Conservation (phyloP, 2,797 vertebrate species). For the Poecilia velifera region DNA sequence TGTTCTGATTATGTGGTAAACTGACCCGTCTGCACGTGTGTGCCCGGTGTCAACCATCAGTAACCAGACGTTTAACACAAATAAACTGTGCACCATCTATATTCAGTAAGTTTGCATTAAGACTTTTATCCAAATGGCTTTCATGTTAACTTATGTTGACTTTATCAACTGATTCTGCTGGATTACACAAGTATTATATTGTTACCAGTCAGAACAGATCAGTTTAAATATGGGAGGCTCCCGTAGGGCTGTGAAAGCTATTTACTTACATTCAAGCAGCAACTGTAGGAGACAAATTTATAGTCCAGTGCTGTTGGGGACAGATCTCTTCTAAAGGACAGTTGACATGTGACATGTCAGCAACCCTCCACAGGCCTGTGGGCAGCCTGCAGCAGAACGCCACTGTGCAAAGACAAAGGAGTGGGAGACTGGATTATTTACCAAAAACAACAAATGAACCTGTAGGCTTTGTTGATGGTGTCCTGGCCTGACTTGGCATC, state of each 20-base stretch:
- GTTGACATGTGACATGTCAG: constrained; percentile 12
- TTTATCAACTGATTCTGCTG: background rate
- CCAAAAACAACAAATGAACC: constrained; percentile 2
- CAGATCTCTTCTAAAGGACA: constrained; percentile 7
- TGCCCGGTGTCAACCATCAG: too few relatives aligned
- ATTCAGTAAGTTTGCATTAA: background rate
- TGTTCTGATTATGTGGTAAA: too few relatives aligned
- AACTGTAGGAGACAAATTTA: constrained; percentile 2
- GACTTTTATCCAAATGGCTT: background rate
- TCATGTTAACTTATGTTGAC: background rate
- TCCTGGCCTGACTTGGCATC: background rate
- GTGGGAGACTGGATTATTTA: background rate
- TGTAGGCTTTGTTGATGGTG: background rate
- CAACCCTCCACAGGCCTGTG: constrained; percentile 6
- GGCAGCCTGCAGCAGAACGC: constrained; percentile 8
- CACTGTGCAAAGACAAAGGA: background rate
- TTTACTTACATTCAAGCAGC: constrained; percentile 4
- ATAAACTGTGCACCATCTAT: background rate
- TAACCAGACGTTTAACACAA: background rate
- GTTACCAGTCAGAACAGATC: background rate
- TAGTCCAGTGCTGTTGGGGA: background rate
- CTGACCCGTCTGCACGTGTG: too few relatives aligned
- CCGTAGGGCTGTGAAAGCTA: background rate
- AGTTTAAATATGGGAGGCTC: background rate
- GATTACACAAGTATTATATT: background rate